Percentiles rank a stretch among this genome's conserved stretches.
Evolutionary conservation across 2,113 vertebrate genomes (phyloP).

Genomic region (Psilopsiagon aymara): DNA sequence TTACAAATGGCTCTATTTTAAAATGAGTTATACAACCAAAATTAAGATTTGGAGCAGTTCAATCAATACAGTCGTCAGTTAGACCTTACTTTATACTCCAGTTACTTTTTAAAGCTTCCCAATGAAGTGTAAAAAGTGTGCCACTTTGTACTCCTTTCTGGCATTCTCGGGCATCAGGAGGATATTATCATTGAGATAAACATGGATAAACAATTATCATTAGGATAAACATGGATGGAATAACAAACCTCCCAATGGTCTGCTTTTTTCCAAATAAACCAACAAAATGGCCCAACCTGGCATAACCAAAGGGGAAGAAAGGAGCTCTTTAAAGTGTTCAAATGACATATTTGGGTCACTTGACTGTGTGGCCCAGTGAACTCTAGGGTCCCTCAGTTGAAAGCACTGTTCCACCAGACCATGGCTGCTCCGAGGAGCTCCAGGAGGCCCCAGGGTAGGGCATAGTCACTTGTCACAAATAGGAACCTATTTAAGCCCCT

Average conservation of each 20-base stretch:
- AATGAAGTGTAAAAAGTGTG: slow-evolving; percentile 19
- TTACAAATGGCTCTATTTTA: slow-evolving; percentile 69
- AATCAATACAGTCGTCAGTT: slow-evolving; percentile 73
- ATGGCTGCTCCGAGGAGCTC: background rate
- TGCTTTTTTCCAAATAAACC: background rate
- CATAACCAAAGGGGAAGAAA: background rate
- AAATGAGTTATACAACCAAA: slow-evolving; percentile 59
- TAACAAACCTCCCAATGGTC: background rate
- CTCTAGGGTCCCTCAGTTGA: background rate
- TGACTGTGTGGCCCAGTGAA: background rate
- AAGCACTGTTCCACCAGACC: background rate
- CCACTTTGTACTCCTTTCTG: slow-evolving; percentile 29
- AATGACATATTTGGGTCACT: background rate
- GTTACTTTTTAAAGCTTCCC: slow-evolving; percentile 56
- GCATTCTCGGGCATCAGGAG: background rate
- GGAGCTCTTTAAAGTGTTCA: background rate
- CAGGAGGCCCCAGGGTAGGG: background rate
- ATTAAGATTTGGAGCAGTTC: slow-evolving; percentile 65
- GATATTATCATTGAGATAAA: background rate
- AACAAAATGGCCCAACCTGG: background rate
- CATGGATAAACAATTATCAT: background rate
- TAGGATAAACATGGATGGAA: background rate
- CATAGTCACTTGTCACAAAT: accelerated
- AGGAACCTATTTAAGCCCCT: background rate
- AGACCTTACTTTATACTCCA: slow-evolving; percentile 56